A percentile compares a stretch with the other conserved stretches of the same genome.
Evolutionary conservation across 1,140 invertebrate genomes (phyloP).

Genomic region (Ladona fulva): DNA sequence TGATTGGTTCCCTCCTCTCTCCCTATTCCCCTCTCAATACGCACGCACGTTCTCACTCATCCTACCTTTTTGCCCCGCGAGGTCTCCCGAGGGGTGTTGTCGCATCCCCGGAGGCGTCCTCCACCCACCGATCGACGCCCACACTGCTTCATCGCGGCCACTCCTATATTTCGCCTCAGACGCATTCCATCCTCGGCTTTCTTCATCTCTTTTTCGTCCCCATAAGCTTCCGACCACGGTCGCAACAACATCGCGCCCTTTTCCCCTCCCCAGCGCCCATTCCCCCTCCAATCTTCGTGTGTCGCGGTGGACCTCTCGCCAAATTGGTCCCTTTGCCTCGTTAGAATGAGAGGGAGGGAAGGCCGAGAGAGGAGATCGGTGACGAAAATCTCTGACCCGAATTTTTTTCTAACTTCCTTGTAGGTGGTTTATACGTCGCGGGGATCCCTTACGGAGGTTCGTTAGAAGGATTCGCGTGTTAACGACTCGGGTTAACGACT

Average conservation of each 20-base stretch:
- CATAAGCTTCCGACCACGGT: not conserved
- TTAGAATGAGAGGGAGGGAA: too few species aligned
- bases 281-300: too few species aligned
- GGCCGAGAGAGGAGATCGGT: too few species aligned
- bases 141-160: too few species aligned
- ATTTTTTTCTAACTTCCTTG: too few species aligned
- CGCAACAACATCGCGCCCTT: not conserved
- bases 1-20: not conserved
- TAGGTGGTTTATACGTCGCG: too few species aligned
- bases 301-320: too few species aligned
- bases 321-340: too few species aligned
- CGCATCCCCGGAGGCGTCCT: not conserved
- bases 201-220: not conserved
- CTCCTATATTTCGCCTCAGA: not conserved
- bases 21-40: not conserved
- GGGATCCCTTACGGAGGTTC: too few species aligned
- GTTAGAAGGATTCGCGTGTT: too few species aligned
- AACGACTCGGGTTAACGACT: too few species aligned
- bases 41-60: not conserved
- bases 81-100: not conserved
- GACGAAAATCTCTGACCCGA: too few species aligned
- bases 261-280: not conserved
- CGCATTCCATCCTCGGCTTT: not conserved
- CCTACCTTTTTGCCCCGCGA: not conserved
- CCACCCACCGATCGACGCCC: not conserved